Percentiles rank a stretch among this genome's conserved stretches.
Evolutionary conservation across 2,113 vertebrate species (phyloP).

Genomic region (Dolichotis patagonum): DNA sequence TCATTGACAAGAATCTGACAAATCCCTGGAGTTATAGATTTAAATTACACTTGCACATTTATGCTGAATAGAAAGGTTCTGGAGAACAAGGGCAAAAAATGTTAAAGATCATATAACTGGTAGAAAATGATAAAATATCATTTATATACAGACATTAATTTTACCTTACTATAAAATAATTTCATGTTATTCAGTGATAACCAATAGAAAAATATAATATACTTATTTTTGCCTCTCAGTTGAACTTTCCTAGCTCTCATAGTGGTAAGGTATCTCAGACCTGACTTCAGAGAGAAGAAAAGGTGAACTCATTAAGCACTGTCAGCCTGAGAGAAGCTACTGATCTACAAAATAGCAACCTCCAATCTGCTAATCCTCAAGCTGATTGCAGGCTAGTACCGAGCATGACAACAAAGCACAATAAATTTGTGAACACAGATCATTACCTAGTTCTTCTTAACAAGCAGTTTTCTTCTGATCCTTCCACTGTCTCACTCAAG

Average conservation of each 20-base stretch:
- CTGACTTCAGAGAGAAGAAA: background rate
- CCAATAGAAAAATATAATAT: background rate
- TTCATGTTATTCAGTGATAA: background rate
- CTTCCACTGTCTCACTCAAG: background rate
- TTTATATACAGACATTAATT: background rate
- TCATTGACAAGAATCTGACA: background rate
- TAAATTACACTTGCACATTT: background rate
- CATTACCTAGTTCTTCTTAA: background rate
- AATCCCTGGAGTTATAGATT: background rate
- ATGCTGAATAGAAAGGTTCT: background rate
- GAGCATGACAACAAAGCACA: background rate
- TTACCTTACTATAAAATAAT: background rate
- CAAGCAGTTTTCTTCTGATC: background rate
- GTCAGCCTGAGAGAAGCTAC: background rate
- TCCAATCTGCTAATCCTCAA: background rate
- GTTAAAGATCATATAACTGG: background rate
- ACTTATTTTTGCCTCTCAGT: background rate
- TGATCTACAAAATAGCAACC: background rate
- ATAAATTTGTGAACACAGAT: background rate
- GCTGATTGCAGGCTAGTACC: accelerated
- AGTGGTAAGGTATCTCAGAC: background rate
- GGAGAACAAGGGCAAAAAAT: background rate
- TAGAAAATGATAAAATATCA: background rate
- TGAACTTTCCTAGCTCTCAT: background rate
- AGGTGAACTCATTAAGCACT: background rate